Conservation (phyloP, 37 sponge, comb jelly and placozoan genomes). For the Halisarca cf. caerulea region DNA sequence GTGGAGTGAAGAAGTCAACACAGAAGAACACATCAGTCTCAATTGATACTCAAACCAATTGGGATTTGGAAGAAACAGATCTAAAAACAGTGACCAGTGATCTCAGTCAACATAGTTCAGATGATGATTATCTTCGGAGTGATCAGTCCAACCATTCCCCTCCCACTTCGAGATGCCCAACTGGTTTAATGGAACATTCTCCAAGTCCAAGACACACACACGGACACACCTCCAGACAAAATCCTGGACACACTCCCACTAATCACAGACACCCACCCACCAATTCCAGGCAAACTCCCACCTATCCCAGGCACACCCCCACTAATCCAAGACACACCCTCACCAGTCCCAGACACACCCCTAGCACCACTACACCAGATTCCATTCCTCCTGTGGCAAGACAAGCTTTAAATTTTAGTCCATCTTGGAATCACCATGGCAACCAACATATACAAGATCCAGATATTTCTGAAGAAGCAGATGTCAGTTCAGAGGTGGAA, state of each 20-base stretch:
- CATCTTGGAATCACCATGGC: background rate
- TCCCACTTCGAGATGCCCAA: no score
- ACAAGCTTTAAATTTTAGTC: background rate
- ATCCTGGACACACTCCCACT: background rate
- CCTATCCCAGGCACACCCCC: background rate
- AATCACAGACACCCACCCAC: background rate
- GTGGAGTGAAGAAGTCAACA: background rate
- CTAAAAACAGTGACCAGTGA: constrained; percentile 21
- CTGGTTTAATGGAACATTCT: no score
- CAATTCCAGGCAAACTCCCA: background rate
- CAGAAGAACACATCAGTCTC: background rate
- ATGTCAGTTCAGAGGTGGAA: no score
- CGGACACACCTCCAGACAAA: background rate
- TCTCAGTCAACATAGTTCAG: constrained; percentile 12
- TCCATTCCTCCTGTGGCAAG: background rate
- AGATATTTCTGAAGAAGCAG: no score
- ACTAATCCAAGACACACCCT: background rate
- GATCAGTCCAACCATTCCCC: background rate
- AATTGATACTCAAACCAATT: background rate
- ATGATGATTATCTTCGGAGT: constrained; percentile 17
- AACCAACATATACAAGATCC: background rate
- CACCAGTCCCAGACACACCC: background rate
- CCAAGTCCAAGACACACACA: no score
- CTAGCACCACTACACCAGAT: background rate
- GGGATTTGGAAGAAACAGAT: background rate